A percentile compares a stretch with the other conserved stretches of the same genome.
Evolutionary conservation across 2,888 invertebrate genomes (phyloP).

Genomic region (Cetonia aurata): DNA sequence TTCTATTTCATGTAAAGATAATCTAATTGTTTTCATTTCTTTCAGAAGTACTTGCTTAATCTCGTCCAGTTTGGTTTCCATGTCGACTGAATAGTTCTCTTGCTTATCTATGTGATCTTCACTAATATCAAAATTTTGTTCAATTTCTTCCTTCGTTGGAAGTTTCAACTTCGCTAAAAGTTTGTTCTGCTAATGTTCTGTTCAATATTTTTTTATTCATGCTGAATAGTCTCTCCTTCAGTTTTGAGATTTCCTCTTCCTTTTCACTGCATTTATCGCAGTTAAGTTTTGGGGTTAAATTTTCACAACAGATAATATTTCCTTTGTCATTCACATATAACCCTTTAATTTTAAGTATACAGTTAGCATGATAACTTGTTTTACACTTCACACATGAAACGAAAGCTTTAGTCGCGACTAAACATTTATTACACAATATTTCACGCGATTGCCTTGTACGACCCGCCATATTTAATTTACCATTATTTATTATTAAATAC

Average conservation of each 20-base stretch:
- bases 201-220: constrained; percentile 2
- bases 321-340: neutral
- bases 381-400: constrained; percentile 8
- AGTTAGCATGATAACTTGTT: neutral
- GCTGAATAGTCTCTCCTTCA: neutral
- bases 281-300: neutral
- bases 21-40: neutral
- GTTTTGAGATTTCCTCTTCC: neutral
- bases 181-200: neutral
- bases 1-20: neutral
- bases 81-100: neutral
- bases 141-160: neutral
- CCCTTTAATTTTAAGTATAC: neutral
- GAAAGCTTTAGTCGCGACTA: neutral
- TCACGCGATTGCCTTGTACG: neutral
- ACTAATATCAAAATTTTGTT: neutral
- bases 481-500: no score
- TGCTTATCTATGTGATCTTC: neutral
- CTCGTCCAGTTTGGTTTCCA: neutral
- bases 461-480: constrained; percentile 8
- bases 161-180: neutral
- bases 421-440: constrained; percentile 3
- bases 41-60: neutral
- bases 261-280: neutral
- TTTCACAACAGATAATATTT: constrained; percentile 8